Conservation (phyloP, 2,113 vertebrate genomes). For the Callorhinus ursinus region DNA sequence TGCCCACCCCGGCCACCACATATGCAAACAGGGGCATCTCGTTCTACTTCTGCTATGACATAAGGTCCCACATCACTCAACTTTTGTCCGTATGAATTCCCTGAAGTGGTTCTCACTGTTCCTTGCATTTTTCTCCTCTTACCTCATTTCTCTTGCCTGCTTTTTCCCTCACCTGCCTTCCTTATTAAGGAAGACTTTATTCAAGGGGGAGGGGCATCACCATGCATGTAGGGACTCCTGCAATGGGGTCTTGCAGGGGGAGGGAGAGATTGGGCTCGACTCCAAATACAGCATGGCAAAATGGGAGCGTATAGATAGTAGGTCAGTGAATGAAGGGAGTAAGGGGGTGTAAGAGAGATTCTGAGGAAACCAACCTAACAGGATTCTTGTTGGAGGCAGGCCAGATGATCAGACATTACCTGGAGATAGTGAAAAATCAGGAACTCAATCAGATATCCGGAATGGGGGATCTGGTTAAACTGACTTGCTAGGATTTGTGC, state of each 20-base stretch:
- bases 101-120: accelerated
- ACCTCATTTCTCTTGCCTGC: not conserved
- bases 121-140: not conserved
- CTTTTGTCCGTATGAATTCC: not conserved
- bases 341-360: not conserved
- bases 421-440: not conserved
- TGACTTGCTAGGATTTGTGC: not conserved
- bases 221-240: not conserved
- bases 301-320: not conserved
- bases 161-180: not conserved
- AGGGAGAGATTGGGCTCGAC: too few species aligned
- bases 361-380: not conserved
- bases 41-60: not conserved
- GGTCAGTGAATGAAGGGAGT: too few species aligned
- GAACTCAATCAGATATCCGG: not conserved
- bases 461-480: not conserved
- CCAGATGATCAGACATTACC: not conserved
- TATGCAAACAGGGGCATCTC: too few species aligned
- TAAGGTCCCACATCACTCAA: accelerated
- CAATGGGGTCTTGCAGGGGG: not conserved
- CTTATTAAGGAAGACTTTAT: not conserved
- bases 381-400: not conserved
- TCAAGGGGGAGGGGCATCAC: not conserved
- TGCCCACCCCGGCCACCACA: not conserved
- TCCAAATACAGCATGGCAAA: not conserved